Percentiles rank a stretch among this genome's conserved stretches.
These are phyloP conservation scores for Sebastolobus altivelis DNA, from an alignment of 2,797 vertebrate genomes.

Conservation along the genomic window DNA sequence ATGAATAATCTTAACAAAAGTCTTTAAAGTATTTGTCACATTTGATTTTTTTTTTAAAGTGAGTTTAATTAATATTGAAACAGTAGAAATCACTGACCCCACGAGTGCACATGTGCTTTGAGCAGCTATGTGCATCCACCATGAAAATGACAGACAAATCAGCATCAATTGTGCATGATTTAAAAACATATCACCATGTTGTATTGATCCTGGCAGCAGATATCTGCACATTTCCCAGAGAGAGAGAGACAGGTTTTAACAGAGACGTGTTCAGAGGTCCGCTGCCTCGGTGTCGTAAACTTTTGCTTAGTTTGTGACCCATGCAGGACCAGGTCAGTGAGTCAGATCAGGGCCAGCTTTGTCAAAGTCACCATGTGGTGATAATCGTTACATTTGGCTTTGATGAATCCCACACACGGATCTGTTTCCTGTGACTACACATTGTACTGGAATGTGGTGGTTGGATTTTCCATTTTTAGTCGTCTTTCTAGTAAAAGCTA, in stretches of 20 bases:
- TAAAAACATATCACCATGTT: conserved; percentile 45
- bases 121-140: conserved; percentile 42
- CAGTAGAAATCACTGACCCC: conserved; percentile 51
- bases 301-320: conserved; percentile 93
- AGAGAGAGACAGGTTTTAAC: conserved; percentile 79
- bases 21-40: neutral
- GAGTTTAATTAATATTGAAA: conserved; percentile 19
- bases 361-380: conserved; percentile 62
- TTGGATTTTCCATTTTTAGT: conserved; percentile 33
- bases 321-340: conserved; percentile 88
- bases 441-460: conserved; percentile 14
- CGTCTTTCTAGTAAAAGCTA: conserved; percentile 8
- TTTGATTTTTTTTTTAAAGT: neutral
- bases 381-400: conserved; percentile 63
- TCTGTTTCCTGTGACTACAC: conserved; percentile 45
- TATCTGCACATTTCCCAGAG: conserved; percentile 56
- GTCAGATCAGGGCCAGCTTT: conserved; percentile 70
- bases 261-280: conserved; percentile 88
- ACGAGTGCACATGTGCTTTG: conserved; percentile 23
- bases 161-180: conserved; percentile 54
- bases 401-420: conserved; percentile 51
- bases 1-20: conserved; percentile 2
- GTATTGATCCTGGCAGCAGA: conserved; percentile 63
- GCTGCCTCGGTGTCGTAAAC: conserved; percentile 85
- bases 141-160: conserved; percentile 41